These are phyloP conservation scores for Anthoscopus minutus DNA, from an alignment of 2,113 vertebrate genomes.

Conservation along the genomic window DNA sequence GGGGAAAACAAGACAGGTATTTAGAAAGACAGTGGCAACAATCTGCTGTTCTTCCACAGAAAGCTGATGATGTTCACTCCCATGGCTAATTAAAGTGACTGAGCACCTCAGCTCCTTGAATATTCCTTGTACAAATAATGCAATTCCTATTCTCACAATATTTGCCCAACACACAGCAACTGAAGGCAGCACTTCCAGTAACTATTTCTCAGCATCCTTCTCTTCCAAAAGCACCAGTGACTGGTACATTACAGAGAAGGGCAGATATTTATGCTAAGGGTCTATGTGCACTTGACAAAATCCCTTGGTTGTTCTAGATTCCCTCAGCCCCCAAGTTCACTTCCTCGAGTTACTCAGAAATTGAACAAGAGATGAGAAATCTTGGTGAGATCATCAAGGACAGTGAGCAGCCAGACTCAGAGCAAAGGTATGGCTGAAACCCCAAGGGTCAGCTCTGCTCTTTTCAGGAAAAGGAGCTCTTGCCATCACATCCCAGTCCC, in stretches of 20 bases:
- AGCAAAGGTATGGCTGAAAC: neutral
- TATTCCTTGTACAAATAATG: neutral
- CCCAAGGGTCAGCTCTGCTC: neutral
- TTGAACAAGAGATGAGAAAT: neutral
- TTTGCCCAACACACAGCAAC: neutral
- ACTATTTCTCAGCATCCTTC: neutral
- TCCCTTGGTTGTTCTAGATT: neutral
- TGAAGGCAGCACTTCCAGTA: neutral
- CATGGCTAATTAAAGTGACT: constrained; percentile 24
- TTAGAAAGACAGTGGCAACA: constrained; percentile 3
- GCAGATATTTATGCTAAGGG: neutral
- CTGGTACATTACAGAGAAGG: neutral
- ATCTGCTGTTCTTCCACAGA: neutral
- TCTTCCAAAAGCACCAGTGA: neutral
- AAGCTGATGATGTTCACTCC: constrained; percentile 1
- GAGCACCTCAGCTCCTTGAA: constrained; percentile 14
- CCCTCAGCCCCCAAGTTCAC: neutral
- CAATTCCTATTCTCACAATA: neutral
- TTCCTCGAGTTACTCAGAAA: neutral
- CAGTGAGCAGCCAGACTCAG: neutral
- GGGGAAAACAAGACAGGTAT: constrained; percentile 4
- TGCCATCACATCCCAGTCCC: neutral
- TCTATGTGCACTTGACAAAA: neutral
- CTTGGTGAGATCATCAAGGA: neutral
- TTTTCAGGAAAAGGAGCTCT: neutral